Evolutionary conservation across 2,888 invertebrate species (phyloP).

Genomic region (Acanthosepion lycidas): DNA sequence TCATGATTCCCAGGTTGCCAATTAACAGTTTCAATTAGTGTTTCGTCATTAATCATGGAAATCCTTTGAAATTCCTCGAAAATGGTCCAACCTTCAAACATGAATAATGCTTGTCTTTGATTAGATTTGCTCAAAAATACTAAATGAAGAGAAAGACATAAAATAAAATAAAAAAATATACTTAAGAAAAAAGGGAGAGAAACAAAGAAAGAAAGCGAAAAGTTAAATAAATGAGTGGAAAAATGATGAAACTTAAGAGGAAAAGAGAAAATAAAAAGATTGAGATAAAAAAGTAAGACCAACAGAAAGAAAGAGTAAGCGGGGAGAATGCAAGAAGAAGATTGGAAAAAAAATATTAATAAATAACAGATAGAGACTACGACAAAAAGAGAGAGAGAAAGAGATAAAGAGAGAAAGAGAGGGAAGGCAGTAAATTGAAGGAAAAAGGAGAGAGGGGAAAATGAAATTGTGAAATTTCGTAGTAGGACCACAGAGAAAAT

Average conservation of each 20-base stretch:
- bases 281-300: not conserved
- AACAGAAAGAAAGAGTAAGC: not conserved
- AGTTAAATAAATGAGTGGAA: not conserved
- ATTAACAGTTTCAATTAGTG: conserved; percentile 33
- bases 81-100: not conserved
- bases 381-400: no score
- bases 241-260: no score
- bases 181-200: not conserved
- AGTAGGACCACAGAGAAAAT: not conserved
- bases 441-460: no score
- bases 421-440: no score
- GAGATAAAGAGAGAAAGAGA: no score
- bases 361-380: no score
- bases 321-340: not conserved
- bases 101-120: not conserved
- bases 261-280: not conserved
- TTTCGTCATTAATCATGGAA: conserved; percentile 13
- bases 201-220: not conserved
- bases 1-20: conserved; percentile 33
- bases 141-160: not conserved
- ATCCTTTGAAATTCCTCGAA: not conserved
- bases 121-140: not conserved
- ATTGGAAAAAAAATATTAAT: not conserved
- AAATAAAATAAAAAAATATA: not conserved
- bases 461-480: no score